phyloP scores from a whole-genome alignment of 2,888 invertebrate genomes.

The Stenolophus ochropezus region DNA sequence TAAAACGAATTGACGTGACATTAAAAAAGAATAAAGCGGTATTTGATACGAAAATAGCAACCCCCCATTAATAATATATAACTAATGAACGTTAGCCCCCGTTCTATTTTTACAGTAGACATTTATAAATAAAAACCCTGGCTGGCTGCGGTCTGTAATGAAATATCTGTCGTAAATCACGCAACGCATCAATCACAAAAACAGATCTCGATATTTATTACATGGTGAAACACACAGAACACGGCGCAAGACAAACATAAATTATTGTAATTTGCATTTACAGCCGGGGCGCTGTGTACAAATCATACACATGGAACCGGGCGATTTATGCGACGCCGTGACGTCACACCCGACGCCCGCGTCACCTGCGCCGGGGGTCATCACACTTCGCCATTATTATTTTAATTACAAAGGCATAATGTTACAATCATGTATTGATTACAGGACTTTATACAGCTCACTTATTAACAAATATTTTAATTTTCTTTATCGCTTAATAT shows the following conservation, averaged over 20 bases:
- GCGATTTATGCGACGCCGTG: slow-evolving; percentile 39
- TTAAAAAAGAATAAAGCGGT: background rate
- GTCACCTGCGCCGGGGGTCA: background rate
- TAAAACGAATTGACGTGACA: background rate
- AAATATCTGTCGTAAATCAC: slow-evolving; percentile 4
- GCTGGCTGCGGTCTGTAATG: background rate
- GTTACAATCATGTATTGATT: no score
- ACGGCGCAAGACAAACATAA: slow-evolving; percentile 50
- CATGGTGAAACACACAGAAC: slow-evolving; percentile 31
- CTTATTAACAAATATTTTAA: no score
- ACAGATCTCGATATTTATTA: slow-evolving; percentile 43
- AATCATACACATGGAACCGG: slow-evolving; percentile 49
- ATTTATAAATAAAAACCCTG: background rate
- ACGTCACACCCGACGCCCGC: background rate
- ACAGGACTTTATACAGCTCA: no score
- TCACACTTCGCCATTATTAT: no score
- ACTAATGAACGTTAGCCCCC: background rate
- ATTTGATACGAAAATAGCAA: background rate
- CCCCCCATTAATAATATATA: background rate
- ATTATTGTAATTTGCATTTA: slow-evolving; percentile 55
- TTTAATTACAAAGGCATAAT: no score
- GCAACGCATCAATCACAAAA: slow-evolving; percentile 30
- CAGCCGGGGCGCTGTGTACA: slow-evolving; percentile 46
- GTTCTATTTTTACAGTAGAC: background rate
- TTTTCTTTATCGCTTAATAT: no score